Percentiles rank a stretch among this genome's conserved stretches.
phyloP scores from a whole-genome alignment of 2,888 invertebrate species.

The Siphonodentalium dalli region DNA sequence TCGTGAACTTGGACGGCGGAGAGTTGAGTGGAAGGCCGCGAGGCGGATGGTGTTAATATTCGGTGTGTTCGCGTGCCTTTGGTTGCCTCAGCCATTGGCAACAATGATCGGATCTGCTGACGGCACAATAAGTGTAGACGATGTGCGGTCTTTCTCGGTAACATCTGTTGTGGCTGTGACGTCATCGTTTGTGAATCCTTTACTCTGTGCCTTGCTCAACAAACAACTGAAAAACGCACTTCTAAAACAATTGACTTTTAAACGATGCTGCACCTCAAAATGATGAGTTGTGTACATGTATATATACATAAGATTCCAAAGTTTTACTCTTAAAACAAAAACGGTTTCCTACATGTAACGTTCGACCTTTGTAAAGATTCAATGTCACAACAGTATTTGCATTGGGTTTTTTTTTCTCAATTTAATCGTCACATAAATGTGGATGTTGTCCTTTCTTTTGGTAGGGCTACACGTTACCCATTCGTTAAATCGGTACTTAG shows the following conservation, averaged over 20 bases:
- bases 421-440: no score
- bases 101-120: slow-evolving; percentile 20
- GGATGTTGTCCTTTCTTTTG: no score
- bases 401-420: no score
- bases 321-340: no score
- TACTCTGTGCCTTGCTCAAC: slow-evolving; percentile 32
- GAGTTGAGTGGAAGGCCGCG: slow-evolving; percentile 48
- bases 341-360: no score
- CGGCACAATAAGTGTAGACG: slow-evolving; percentile 5
- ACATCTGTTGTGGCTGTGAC: slow-evolving; percentile 23
- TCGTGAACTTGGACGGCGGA: slow-evolving; percentile 40
- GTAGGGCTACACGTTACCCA: no score
- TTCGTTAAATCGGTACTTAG: no score
- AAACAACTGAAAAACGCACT: slow-evolving; percentile 25
- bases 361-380: no score
- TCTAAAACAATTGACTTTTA: background rate
- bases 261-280: no score
- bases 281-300: no score
- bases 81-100: slow-evolving; percentile 31
- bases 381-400: no score
- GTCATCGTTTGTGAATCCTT: slow-evolving; percentile 32
- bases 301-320: no score
- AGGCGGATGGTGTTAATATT: slow-evolving; percentile 39
- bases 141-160: slow-evolving; percentile 20
- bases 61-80: slow-evolving; percentile 29